Percentiles rank a stretch among this genome's conserved stretches.
Conservation (phyloP, 2,797 vertebrate genomes). For the Sebastes oblongus region DNA sequence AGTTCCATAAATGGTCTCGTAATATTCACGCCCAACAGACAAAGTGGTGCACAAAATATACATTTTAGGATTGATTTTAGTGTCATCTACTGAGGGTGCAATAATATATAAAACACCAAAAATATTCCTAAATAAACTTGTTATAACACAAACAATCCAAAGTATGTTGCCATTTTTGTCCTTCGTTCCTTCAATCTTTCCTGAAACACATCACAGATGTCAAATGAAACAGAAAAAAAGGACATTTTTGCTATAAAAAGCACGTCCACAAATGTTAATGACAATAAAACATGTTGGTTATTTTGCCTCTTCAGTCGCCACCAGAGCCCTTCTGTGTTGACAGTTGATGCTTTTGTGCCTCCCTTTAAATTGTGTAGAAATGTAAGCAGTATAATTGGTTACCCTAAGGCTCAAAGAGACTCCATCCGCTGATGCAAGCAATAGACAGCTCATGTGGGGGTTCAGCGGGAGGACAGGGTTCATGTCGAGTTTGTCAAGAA, state of each 20-base stretch:
- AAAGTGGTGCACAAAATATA: background rate
- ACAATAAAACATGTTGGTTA: background rate
- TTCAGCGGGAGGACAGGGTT: slow-evolving; percentile 63
- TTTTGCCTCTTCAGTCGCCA: background rate
- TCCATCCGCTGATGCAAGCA: slow-evolving; percentile 57
- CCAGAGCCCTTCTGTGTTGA: slow-evolving; percentile 12
- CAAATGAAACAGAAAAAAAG: background rate
- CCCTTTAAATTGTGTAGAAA: slow-evolving; percentile 39
- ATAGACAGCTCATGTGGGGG: slow-evolving; percentile 48
- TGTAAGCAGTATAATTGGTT: slow-evolving; percentile 44
- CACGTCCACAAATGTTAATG: background rate
- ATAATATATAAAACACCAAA: background rate
- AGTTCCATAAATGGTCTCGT: background rate
- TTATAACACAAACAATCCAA: background rate
- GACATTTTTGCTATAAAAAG: background rate
- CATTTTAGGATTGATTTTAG: background rate
- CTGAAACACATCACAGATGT: background rate
- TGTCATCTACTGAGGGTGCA: background rate
- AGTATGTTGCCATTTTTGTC: background rate
- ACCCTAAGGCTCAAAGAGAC: slow-evolving; percentile 35
- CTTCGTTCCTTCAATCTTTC: background rate
- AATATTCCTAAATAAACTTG: background rate
- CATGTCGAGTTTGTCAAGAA: slow-evolving; percentile 40
- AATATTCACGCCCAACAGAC: background rate
- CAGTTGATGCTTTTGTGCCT: slow-evolving; percentile 13